Conservation (phyloP, 2,797 vertebrate genomes). For the Xenops minutus region DNA sequence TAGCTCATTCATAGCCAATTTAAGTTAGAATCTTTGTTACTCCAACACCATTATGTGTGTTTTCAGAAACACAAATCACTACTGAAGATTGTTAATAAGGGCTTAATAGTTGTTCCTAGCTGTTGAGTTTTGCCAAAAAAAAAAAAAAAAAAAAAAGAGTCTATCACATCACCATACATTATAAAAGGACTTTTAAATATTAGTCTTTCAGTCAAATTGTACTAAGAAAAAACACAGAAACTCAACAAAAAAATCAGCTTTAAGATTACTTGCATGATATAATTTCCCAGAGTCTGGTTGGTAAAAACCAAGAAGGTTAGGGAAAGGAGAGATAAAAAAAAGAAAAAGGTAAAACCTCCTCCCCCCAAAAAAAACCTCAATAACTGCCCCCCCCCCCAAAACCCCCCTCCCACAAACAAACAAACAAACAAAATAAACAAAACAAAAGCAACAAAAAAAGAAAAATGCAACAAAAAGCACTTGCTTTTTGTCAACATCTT, state of each 20-base stretch:
- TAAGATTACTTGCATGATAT: background rate
- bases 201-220: background rate
- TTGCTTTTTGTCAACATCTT: too few species aligned
- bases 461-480: too few species aligned
- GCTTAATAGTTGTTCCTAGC: background rate
- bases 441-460: too few species aligned
- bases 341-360: too few species aligned
- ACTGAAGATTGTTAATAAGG: background rate
- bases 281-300: background rate
- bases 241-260: background rate
- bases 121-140: background rate
- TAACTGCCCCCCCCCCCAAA: too few species aligned
- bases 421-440: too few species aligned
- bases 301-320: background rate
- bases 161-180: background rate
- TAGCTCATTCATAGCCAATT: background rate
- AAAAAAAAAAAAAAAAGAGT: background rate
- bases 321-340: rapidly evolving
- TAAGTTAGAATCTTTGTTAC: background rate
- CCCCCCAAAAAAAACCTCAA: too few species aligned
- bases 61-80: background rate
- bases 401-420: too few species aligned
- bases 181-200: background rate
- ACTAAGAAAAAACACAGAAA: background rate
- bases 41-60: background rate